Conservation (phyloP, 2,113 vertebrate species). For the Siniperca chuatsi region DNA sequence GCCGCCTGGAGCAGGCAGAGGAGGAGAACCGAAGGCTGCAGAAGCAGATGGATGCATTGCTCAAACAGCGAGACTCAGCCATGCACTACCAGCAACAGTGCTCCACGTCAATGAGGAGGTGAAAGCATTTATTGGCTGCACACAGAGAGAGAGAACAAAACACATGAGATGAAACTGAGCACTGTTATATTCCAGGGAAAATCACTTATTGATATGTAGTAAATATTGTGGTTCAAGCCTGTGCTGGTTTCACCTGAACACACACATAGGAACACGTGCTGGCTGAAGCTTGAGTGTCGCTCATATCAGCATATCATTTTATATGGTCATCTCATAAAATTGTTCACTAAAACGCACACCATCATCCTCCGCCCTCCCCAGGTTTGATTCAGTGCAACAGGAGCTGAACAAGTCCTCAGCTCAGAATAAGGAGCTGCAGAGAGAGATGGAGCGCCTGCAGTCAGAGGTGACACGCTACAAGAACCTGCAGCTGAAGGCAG, state of each 20-base stretch:
- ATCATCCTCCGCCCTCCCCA: constrained; percentile 53
- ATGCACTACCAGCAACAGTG: constrained; percentile 98
- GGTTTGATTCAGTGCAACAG: constrained; percentile 94
- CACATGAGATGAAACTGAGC: not conserved
- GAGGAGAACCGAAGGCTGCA: constrained; percentile 95
- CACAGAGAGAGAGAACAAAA: not conserved
- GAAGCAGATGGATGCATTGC: constrained; percentile 92
- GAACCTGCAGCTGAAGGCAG: constrained; percentile 92
- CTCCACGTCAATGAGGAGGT: constrained; percentile 95
- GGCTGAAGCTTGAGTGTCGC: not conserved
- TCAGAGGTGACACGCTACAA: constrained; percentile 95
- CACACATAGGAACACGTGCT: not conserved
- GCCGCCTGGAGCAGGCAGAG: constrained; percentile 93
- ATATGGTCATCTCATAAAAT: not conserved
- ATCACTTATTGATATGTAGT: not conserved
- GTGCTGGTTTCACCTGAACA: not conserved
- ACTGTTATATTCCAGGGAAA: not conserved
- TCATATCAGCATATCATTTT: not conserved
- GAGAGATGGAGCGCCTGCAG: constrained; percentile 97
- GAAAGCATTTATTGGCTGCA: constrained; percentile 21
- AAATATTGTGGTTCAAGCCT: not conserved
- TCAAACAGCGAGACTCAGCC: constrained; percentile 95
- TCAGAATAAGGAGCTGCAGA: constrained; percentile 97
- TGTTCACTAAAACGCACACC: not conserved
- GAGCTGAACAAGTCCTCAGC: constrained; percentile 92